Percentiles rank a stretch among this genome's conserved stretches.
These are phyloP conservation scores for Ennomos quercinarius DNA, from an alignment of 2,888 invertebrate genomes.

Conservation along the genomic window DNA sequence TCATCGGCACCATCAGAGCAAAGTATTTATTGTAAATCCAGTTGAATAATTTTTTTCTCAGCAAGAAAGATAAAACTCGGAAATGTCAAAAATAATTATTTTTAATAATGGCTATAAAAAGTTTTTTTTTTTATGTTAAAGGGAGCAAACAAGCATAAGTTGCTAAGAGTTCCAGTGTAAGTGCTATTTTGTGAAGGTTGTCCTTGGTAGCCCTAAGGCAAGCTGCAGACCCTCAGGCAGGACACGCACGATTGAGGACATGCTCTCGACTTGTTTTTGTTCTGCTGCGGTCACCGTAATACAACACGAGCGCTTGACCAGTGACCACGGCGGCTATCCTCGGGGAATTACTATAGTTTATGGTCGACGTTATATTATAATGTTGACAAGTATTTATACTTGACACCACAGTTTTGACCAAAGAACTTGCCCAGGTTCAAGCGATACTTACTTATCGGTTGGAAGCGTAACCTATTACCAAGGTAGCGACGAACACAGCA, in stretches of 20 bases:
- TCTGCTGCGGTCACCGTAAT: conserved; percentile 80
- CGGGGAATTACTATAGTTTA: conserved; percentile 46
- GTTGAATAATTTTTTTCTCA: no score
- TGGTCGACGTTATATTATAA: conserved; percentile 10
- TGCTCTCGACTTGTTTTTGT: conserved; percentile 80
- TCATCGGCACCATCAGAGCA: no score
- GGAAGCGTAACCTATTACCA: no score
- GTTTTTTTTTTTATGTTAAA: no score
- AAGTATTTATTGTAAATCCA: no score
- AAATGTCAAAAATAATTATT: no score
- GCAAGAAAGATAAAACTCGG: no score
- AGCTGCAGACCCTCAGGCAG: conserved; percentile 60
- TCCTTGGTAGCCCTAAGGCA: conserved; percentile 53
- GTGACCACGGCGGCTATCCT: conserved; percentile 42
- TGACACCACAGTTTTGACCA: background rate
- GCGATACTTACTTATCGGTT: background rate
- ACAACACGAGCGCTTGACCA: conserved; percentile 60
- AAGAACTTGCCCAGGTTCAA: background rate
- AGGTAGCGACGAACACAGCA: no score
- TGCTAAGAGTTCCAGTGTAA: no score
- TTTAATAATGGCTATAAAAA: no score
- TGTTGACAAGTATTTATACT: conserved; percentile 14
- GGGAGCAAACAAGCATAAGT: no score
- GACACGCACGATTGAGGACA: conserved; percentile 84
- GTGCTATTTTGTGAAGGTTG: no score